Conservation (phyloP, 2,797 vertebrate species). For the Melanotaenia boesemani region DNA sequence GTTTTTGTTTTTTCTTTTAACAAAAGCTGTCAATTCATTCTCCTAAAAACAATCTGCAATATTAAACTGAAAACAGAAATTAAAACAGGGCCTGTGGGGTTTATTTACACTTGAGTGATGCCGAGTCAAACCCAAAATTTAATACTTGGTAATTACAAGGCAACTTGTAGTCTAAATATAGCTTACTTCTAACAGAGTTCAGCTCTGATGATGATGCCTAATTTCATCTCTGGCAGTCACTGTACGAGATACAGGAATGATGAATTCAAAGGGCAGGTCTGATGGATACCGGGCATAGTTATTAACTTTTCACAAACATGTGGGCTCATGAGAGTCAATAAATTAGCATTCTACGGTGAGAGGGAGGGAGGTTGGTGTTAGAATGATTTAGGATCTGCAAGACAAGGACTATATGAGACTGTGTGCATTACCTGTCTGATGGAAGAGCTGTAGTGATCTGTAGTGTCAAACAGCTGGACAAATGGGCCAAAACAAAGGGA, state of each 20-base stretch:
- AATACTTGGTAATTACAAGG: constrained; percentile 26
- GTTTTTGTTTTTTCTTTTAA: not conserved
- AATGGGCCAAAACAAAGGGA: not conserved
- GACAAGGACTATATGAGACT: not conserved
- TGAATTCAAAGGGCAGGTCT: constrained; percentile 12
- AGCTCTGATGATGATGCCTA: constrained; percentile 6
- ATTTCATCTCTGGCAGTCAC: not conserved
- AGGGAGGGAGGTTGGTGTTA: not conserved
- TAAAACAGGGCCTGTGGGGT: not conserved
- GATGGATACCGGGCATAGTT: constrained; percentile 1
- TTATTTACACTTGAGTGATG: not conserved
- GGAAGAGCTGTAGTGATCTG: constrained; percentile 2
- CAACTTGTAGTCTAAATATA: constrained; percentile 11
- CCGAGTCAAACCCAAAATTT: constrained; percentile 17
- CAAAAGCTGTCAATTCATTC: not conserved
- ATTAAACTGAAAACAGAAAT: not conserved
- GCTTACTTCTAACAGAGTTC: not conserved
- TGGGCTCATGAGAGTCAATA: not conserved
- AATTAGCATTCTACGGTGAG: constrained; percentile 12
- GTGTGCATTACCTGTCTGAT: not conserved
- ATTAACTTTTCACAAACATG: not conserved
- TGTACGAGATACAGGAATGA: not conserved
- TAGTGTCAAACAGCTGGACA: not conserved
- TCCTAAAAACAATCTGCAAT: not conserved
- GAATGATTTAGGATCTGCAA: constrained; percentile 16